Percentiles rank a stretch among this genome's conserved stretches.
Evolutionary conservation across 92 coral and sea anemone genomes (phyloP).

Genomic region (Zoanthus solanderi): DNA sequence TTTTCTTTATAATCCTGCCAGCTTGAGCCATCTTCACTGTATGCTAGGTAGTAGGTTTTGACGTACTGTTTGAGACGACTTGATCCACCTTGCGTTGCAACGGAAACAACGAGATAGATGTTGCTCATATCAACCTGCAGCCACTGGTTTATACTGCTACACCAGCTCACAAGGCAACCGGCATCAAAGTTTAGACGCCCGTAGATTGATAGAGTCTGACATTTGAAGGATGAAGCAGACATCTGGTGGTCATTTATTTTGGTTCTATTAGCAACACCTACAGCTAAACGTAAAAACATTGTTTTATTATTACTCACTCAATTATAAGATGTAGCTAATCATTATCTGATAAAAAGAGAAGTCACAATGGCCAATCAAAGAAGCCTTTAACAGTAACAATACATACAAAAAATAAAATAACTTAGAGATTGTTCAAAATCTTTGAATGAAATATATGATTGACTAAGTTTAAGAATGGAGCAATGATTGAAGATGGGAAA

Average conservation of each 20-base stretch:
- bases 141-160: background rate
- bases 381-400: too few species aligned
- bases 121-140: conserved; percentile 27
- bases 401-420: too few species aligned
- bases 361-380: conserved; percentile 17
- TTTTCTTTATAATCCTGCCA: conserved; percentile 14
- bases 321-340: background rate
- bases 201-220: background rate
- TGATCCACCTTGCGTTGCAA: conserved; percentile 36
- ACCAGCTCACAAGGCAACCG: conserved; percentile 4
- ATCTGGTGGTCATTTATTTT: background rate
- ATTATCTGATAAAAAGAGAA: background rate
- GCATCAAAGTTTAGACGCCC: conserved; percentile 11
- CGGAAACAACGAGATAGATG: conserved; percentile 22
- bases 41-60: background rate
- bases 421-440: too few species aligned
- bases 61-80: background rate
- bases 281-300: background rate
- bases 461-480: too few species aligned
- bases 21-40: background rate
- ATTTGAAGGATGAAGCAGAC: conserved; percentile 4
- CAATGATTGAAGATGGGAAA: too few species aligned
- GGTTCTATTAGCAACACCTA: background rate
- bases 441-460: too few species aligned
- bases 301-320: background rate